Conservation (phyloP, 64 coral and sea anemone genomes). For the Platygyra sinensis region DNA sequence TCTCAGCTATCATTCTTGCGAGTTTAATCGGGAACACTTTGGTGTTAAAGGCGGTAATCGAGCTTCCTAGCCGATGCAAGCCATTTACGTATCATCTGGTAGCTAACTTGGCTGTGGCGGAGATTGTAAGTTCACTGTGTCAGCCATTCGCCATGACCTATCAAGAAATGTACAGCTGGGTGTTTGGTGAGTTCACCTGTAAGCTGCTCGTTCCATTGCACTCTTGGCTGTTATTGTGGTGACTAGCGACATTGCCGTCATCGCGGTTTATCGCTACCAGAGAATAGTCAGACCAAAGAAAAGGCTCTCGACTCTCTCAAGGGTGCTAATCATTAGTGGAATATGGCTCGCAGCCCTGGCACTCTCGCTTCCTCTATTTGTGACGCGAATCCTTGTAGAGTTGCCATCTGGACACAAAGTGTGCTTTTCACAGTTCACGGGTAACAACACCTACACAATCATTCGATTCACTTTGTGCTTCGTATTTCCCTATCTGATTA, state of each 20-base stretch:
- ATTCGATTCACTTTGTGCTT: constrained; percentile 47
- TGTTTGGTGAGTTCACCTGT: constrained; percentile 75
- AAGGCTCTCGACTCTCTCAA: no score
- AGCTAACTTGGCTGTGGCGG: constrained; percentile 77
- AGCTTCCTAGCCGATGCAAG: neutral
- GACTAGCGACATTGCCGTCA: constrained; percentile 63
- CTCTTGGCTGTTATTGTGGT: constrained; percentile 58
- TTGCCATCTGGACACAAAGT: constrained; percentile 6
- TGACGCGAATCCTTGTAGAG: neutral
- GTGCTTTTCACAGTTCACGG: constrained; percentile 24
- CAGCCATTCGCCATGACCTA: constrained; percentile 60
- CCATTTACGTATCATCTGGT: constrained; percentile 59
- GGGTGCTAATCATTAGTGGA: constrained; percentile 6
- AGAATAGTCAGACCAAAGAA: constrained; percentile 18
- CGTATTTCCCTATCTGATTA: constrained; percentile 54
- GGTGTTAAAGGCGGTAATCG: constrained; percentile 48
- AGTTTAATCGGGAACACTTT: constrained; percentile 59
- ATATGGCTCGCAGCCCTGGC: constrained; percentile 52
- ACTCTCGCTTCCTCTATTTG: constrained; percentile 16
- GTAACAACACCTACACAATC: constrained; percentile 40
- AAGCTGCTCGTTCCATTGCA: constrained; percentile 59
- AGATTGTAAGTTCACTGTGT: constrained; percentile 59
- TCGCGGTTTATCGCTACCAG: constrained; percentile 73
- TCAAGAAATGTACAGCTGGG: constrained; percentile 56
- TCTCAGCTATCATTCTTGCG: constrained; percentile 21